Evolutionary conservation across 2,797 vertebrate genomes (phyloP), one percentile per base, ranked within the genome.

Genomic region (Crenichthys baileyi): DNA sequence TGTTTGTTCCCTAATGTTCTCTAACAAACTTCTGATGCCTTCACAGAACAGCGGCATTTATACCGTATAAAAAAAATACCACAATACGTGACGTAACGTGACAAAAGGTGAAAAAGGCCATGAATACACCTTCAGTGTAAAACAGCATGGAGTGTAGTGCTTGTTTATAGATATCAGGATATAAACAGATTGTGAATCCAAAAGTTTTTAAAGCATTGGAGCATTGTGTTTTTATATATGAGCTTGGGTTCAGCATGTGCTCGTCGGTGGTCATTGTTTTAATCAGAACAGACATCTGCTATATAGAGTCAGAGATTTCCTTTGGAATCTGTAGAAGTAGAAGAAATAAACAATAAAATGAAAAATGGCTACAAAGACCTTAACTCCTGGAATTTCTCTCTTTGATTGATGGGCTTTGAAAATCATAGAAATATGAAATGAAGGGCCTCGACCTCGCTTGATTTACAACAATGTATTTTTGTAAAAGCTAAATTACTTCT

Each of bases 321-420:
- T 86, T 92, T 91, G 88, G 90, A 94, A 89, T 88, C 63, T 72
- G 78, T 85, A 89, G 82, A 92, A 91, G 87, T 78, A 87, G 91
- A 91, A 85, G 80, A 94, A 95, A 94, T 93, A 94, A 94, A 94
- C 91, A 90, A 56, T 77, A 60, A 93, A 89, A 91, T 90, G 89
- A 92, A 81, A 93, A 91, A 91, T 90, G 82, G 89, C 88, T 86
- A 87, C 65, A 79, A 81, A 87, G 92, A 76, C 26, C 77, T 93
- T 93, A 93, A 93, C 91, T 93, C 67, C 92, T 93, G 91, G 89
- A 70, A 90, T 89, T 93, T 93, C 82, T 92, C 91, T 83, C 84
- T 83, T 79, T 93, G 93, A 94, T 93, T 80, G 87, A 94, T 94
- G 92, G 90, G 87, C 79, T 83, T 75, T 70, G 26, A 70, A 46